phyloP scores from a whole-genome alignment of 2,113 vertebrate species.

The Hippocampus barbouri region DNA sequence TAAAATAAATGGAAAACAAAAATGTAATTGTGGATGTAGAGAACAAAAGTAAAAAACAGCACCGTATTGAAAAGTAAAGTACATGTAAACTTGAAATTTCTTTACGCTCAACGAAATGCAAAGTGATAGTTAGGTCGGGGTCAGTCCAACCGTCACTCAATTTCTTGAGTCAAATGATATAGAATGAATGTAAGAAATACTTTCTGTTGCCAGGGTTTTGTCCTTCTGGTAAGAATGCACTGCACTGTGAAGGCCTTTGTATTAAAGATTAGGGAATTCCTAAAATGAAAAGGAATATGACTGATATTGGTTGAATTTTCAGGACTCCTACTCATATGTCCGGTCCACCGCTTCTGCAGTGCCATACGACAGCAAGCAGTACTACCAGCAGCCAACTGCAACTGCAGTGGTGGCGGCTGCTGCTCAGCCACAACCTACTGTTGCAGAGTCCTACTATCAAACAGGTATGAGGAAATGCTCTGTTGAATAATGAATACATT shows the following conservation, averaged over 20 bases:
- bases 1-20: no score
- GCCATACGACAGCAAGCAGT: slow-evolving; percentile 94
- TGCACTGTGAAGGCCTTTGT: neutral
- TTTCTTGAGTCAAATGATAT: no score
- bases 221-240: no score
- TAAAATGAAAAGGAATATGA: neutral
- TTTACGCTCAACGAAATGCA: no score
- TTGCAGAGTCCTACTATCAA: slow-evolving; percentile 97
- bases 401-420: slow-evolving; percentile 86
- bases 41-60: no score
- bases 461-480: slow-evolving; percentile 72
- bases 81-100: no score
- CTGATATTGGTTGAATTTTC: slow-evolving; percentile 11
- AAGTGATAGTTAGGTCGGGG: no score
- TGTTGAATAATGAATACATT: neutral
- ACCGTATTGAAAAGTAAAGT: no score
- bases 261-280: neutral
- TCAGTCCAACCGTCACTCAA: no score
- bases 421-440: slow-evolving; percentile 86
- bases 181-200: no score
- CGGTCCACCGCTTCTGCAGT: slow-evolving; percentile 90
- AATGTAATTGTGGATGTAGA: no score
- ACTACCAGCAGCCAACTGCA: slow-evolving; percentile 92
- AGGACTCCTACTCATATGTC: slow-evolving; percentile 96
- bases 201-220: no score